Conservation (phyloP, 2,113 vertebrate genomes). For the Nothocercus nigrocapillus region DNA sequence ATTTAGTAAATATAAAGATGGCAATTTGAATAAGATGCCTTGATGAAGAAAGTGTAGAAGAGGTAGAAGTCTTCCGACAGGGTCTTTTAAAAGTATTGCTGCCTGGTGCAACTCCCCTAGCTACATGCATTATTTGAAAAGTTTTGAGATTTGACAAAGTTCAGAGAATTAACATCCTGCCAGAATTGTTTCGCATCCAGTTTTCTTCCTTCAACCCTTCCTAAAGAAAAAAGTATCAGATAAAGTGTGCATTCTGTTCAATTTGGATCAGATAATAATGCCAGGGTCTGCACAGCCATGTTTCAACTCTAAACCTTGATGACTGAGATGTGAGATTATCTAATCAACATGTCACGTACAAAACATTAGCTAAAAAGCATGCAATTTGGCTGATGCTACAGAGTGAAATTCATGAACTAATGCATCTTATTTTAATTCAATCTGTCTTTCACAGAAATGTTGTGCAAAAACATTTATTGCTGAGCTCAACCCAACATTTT, state of each 20-base stretch:
- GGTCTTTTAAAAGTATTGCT: constrained; percentile 33
- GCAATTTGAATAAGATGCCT: constrained; percentile 41
- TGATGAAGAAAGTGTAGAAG: constrained; percentile 40
- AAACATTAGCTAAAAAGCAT: constrained; percentile 48
- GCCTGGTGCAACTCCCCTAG: background rate
- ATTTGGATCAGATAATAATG: background rate
- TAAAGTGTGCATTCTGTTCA: constrained; percentile 15
- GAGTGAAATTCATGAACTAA: constrained; percentile 49
- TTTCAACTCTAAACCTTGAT: background rate
- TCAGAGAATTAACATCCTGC: background rate
- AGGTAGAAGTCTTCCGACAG: constrained; percentile 54
- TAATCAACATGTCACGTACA: constrained; percentile 35
- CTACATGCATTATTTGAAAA: background rate
- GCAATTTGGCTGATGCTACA: constrained; percentile 46
- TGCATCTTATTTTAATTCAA: constrained; percentile 57
- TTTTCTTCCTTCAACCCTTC: constrained; percentile 33
- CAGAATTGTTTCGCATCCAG: background rate
- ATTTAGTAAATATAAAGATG: background rate
- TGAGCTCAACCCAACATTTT: constrained; percentile 77
- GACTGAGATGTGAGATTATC: constrained; percentile 16
- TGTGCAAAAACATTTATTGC: constrained; percentile 77
- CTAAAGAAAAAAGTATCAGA: background rate
- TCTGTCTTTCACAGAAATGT: constrained; percentile 63
- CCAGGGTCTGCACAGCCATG: background rate
- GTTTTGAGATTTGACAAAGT: background rate